Evolutionary conservation across 2,888 invertebrate species (phyloP), one percentile per base, ranked within the genome.

Genomic region (Seira ritae): DNA sequence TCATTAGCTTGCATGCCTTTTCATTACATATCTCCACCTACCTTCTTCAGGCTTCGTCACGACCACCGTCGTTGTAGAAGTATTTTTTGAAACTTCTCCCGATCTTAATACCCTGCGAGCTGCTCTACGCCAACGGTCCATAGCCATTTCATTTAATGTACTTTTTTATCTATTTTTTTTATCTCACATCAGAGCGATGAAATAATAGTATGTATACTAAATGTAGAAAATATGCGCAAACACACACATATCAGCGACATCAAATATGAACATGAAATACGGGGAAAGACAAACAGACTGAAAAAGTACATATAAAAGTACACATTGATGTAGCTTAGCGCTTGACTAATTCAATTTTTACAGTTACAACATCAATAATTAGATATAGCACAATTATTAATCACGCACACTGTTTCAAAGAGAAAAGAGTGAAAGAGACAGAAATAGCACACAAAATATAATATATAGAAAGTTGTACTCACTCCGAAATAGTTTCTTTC

Each of bases 61-160:
- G 84, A 75, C 37, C 69, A 55, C 55, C 55, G 55, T 55, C 55
- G 55, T 55, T 12, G 55, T 55, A 3, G 55, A 8, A 55, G 55
- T 55, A 17, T 55, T 80, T 80, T 84, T 84, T 17, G 84, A 84
- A 66, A 77, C 65, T 19, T 84, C 80, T 46, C 80, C 80, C 20
- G 84, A 75, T 69, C 80, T 80, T 78, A 85, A 84, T 37, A 84
- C 85, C 78, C 84, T 85, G 22, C 84, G 80, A 75, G 84, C 85
- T 62, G 85, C 85, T 80, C 72, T 84, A 81, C 85, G 85, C 85
- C 85, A 85, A 72, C 85, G 84, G 75, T 85, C 85, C 84, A 85
- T 85, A 85, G 84, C 78, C 85, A 85, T 85, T 80, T 84, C 80
- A 80, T 80, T 10, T 71, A 55, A 55, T 55, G 55, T 55, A 55